Percentiles rank a stretch among this genome's conserved stretches.
Conservation (phyloP, 1,140 invertebrate genomes). For the Bombus impatiens region DNA sequence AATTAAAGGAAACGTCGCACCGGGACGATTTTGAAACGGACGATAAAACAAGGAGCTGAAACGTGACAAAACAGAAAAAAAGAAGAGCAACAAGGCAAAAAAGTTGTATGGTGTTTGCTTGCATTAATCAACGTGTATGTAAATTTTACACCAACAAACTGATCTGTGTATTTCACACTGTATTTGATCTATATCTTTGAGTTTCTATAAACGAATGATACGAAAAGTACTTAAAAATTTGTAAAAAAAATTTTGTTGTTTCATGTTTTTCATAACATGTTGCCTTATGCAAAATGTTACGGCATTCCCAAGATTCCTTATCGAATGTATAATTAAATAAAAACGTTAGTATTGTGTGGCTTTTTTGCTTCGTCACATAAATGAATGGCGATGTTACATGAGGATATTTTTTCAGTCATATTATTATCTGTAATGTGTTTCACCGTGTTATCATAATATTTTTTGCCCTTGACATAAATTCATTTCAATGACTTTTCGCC, state of each 20-base stretch:
- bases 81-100: neutral
- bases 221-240: no score
- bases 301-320: neutral
- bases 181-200: no score
- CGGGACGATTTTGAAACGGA: no score
- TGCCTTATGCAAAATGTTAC: neutral
- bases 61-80: neutral
- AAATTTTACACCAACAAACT: no score
- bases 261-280: rapidly evolving
- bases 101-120: neutral
- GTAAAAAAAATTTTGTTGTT: neutral
- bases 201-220: no score
- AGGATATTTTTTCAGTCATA: no score
- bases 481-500: no score
- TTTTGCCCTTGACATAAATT: no score
- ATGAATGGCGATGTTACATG: neutral
- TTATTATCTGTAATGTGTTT: no score
- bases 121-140: neutral
- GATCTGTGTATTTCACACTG: no score
- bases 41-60: neutral
- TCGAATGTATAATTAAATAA: neutral
- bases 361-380: neutral
- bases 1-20: no score
- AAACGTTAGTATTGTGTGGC: neutral
- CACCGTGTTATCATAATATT: neutral